Evolutionary conservation across 2,797 vertebrate genomes (phyloP).

Genomic region (Siniperca scherzeri): DNA sequence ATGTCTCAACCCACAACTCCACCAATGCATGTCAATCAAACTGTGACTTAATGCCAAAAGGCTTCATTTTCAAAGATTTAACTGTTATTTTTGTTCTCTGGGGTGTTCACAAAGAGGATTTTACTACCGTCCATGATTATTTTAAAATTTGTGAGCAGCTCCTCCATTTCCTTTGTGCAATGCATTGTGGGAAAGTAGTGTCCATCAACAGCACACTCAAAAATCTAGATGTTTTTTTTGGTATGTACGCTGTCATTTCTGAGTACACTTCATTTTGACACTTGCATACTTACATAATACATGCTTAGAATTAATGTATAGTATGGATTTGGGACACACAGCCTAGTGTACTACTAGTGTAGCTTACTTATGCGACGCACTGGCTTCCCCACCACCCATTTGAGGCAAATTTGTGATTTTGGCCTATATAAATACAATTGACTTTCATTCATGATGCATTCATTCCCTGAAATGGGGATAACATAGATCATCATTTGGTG

Average conservation of each 20-base stretch:
- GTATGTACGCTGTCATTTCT: neutral
- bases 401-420: neutral
- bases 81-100: neutral
- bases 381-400: neutral
- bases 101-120: neutral
- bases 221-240: neutral
- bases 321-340: neutral
- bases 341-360: neutral
- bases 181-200: neutral
- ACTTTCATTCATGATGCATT: neutral
- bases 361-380: neutral
- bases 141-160: neutral
- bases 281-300: neutral
- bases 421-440: neutral
- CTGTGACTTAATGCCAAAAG: neutral
- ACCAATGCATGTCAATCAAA: neutral
- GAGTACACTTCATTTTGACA: neutral
- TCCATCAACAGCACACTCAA: neutral
- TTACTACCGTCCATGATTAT: neutral
- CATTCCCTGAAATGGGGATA: neutral
- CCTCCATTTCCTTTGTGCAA: neutral
- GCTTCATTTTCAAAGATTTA: neutral
- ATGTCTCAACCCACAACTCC: neutral
- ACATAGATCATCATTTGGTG: neutral
- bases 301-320: neutral